Base-by-base conservation (phyloP, 2,113 vertebrate species). In the Prunella fulvescens region DNA sequence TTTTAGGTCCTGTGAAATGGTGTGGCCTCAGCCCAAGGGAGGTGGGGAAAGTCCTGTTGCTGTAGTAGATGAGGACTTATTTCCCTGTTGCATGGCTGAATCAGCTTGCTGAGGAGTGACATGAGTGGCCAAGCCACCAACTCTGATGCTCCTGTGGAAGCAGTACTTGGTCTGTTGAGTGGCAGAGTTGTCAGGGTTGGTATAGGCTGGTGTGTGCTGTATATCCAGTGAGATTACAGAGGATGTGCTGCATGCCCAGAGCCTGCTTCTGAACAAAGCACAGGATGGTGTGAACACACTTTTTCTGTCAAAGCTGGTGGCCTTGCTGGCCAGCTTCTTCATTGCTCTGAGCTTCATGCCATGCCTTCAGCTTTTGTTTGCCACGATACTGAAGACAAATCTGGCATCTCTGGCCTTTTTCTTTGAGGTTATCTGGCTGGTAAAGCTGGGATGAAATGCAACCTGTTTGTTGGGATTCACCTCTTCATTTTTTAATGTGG, bases 21-120 rank as follows among this genome's bases (percentile, higher is more conserved):
- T 14, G 48, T 47, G 35, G 53, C 48, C 29, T 81, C 53, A 69
- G n/a, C 54, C 85, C 8, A 19, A 19, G 50, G 25, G 31, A 64
- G 47, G 19, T 3, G 5, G 29, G 39, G 50, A 16, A 56, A 20
- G 19, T 51, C 57, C 23, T 0, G 0, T 81, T 42, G n/a, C 47
- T 81, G n/a, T 9, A 6, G 33, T 8, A 31, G 3, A 10, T 7
- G 29, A 29, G 58, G 54, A 7, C 10, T 69, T 5, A 1, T 65
- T 48, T 78, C 29, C 28, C 35, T 19, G 17, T 19, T 35, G 25
- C n/a, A 28, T 31, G 69, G 60, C 40, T 47, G 25, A 31, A 31
- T 37, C 1, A 4, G 6, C 26, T 53, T 31, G 20, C 47, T 58
- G 62, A 76, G 79, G 35, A 72, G 23, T 20, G 69, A 1, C 2